A percentile compares a stretch with the other conserved stretches of the same genome.
Conservation (phyloP, 1,140 invertebrate species). For the Drosophila orena region DNA sequence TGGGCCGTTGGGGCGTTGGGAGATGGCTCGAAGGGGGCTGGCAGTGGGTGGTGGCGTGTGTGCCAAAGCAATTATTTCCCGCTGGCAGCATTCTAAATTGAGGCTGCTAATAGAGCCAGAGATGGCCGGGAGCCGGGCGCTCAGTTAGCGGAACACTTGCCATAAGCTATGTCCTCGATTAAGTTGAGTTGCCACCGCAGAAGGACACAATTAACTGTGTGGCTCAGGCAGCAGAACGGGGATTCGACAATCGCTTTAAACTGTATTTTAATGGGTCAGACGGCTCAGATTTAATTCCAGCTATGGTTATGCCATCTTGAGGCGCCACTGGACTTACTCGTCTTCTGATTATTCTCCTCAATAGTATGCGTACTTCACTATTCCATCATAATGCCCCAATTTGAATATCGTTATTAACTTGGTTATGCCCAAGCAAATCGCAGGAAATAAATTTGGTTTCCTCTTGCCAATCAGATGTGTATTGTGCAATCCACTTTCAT, state of each 20-base stretch:
- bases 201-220: conserved; percentile 43
- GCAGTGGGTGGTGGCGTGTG: conserved; percentile 41
- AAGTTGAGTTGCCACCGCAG: conserved; percentile 43
- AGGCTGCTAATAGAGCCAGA: conserved; percentile 64
- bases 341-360: no score
- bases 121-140: conserved; percentile 33
- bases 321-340: no score
- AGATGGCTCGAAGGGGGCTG: no score
- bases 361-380: no score
- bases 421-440: background rate
- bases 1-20: no score
- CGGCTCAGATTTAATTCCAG: background rate
- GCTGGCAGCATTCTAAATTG: conserved; percentile 77
- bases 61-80: conserved; percentile 80
- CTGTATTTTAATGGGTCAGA: conserved; percentile 21
- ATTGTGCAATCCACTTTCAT: conserved; percentile 45
- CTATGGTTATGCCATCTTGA: background rate
- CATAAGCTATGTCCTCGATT: conserved; percentile 48
- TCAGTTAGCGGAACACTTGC: conserved; percentile 42
- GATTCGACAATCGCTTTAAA: conserved; percentile 10
- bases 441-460: background rate
- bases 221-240: conserved; percentile 12
- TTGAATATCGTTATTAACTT: background rate
- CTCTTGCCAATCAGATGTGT: conserved; percentile 20
- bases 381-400: no score